Evolutionary conservation across 2,113 vertebrate species (phyloP), one percentile per base, ranked within the genome.

Genomic region (Xiphorhynchus elegans): DNA sequence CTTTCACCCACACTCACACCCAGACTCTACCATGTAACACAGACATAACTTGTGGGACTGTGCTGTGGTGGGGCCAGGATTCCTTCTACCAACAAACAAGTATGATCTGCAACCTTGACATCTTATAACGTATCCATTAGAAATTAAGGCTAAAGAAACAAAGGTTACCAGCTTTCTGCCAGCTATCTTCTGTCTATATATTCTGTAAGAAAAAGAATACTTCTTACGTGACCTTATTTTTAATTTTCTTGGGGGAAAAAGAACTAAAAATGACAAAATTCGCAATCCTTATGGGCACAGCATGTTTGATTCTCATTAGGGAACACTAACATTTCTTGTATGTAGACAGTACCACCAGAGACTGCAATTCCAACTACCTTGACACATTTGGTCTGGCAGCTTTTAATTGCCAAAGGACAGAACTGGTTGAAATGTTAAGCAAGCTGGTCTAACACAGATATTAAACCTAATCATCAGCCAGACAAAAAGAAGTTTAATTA

Each of bases 401-500:
- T 88, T 88, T 86, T 70, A 92, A 84, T 72, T 81, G 77, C 80
- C 60, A 59, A 89, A 86, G 86, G 75, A 89, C 59, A 96, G 64
- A 35, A 42, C 12, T 47, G 25, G 79, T 72, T 93, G 55, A 94
- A 91, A 90, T 12, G 46, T 91, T 93, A 80, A 95, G 84, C 53
- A 90, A 75, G 64, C 56, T 35, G 13, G 25, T 74, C 21, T 88
- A 72, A 94, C 70, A 76, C 37, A 69, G 64, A 68, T 86, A 92
- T 58, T 88, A 90, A 93, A 86, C 25, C 66, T 70, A 85, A 89
- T 77, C 84, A 92, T 77, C 59, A 96, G 37, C 47, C 35, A 95
- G 56, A 94, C 83, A 96, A 97, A 94, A 92, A 85, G 55, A 87
- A 86, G 52, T 44, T 79, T 90, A 96, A 95, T 89, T 93, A 95